Evolutionary conservation across 1,140 invertebrate genomes (phyloP), one percentile per base, ranked within the genome.

Genomic region (Drosophila melanica): DNA sequence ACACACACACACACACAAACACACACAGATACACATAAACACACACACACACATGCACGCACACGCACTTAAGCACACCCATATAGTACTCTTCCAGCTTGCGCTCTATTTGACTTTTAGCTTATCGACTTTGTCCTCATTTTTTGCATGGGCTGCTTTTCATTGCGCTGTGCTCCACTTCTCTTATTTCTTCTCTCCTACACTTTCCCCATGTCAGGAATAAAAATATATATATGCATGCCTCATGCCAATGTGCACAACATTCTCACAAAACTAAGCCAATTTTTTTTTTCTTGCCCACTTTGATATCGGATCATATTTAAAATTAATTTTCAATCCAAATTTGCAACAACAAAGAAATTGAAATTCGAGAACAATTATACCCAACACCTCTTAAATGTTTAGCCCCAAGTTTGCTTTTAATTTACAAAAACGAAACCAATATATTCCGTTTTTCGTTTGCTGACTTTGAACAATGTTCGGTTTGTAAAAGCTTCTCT

Each of bases 1-100:
- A 45, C 30, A 58, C 76, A 66, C 68, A 64, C 79, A 75, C 53
- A 45, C 41, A 53, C 47, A 57, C 39, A 44, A 47, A 20, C 66
- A 47, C 44, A 23, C 35, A 4, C n/a, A n/a, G n/a, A n/a, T n/a
- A 45, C 41, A 53, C 47, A 57, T 33, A 44, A 47, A 20, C 66
- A 47, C 44, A 23, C 35, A 45, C 27, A 45, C 16, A 2, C 44
- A 35, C 12, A 12, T 16, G 10, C 27, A 50, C 68, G 53, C 41
- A 39, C 42, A 30, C 48, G 23, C 55, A 44, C n/a, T 20, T 41
- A 23, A 9, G 10, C 27, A 23, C 53, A 30, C 14, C 8, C 42
- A 20, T n/a, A 7, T 51, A 30, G 33, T 37, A 18, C 14, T 41
- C 37, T 4, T 39, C 11, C 20, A 37, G 48, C 45, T 78, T 79